phyloP scores from a whole-genome alignment of 2,113 vertebrate species.

The Nibea albiflora region DNA sequence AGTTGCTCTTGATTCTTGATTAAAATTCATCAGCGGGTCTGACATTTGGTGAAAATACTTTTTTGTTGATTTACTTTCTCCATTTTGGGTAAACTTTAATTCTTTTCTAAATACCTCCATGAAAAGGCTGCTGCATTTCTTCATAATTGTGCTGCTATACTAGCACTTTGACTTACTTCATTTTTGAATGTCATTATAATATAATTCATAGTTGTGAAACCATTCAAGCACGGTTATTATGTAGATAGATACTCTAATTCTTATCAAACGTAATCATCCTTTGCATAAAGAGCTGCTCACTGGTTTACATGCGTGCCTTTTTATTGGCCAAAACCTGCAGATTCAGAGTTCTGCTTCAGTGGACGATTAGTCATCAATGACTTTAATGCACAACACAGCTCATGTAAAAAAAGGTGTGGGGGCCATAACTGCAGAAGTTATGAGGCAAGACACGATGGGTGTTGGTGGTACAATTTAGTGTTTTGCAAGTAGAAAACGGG shows the following conservation, averaged over 20 bases:
- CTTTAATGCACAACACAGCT: no score
- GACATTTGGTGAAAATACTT: slow-evolving; percentile 38
- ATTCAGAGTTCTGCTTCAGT: background rate
- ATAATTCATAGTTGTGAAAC: background rate
- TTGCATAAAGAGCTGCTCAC: background rate
- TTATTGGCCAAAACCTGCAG: background rate
- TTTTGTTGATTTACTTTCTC: slow-evolving; percentile 50
- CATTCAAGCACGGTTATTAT: slow-evolving; percentile 13
- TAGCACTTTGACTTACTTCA: background rate
- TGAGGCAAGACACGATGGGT: background rate
- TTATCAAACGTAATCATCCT: background rate
- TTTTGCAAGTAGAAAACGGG: background rate
- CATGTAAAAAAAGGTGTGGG: no score
- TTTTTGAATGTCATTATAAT: slow-evolving; percentile 2
- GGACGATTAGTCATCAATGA: background rate
- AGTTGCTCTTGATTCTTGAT: slow-evolving; percentile 40
- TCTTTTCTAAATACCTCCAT: slow-evolving; percentile 27
- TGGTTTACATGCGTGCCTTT: background rate
- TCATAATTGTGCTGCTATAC: background rate
- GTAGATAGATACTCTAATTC: slow-evolving; percentile 3
- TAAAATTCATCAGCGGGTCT: slow-evolving; percentile 58
- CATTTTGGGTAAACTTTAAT: slow-evolving; percentile 2
- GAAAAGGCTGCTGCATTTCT: slow-evolving; percentile 1
- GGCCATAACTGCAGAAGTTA: no score
- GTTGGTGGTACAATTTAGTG: no score